Percentiles rank a stretch among this genome's conserved stretches.
Conservation (phyloP, 23 tunicate species). For the Phallusia fumigata region DNA sequence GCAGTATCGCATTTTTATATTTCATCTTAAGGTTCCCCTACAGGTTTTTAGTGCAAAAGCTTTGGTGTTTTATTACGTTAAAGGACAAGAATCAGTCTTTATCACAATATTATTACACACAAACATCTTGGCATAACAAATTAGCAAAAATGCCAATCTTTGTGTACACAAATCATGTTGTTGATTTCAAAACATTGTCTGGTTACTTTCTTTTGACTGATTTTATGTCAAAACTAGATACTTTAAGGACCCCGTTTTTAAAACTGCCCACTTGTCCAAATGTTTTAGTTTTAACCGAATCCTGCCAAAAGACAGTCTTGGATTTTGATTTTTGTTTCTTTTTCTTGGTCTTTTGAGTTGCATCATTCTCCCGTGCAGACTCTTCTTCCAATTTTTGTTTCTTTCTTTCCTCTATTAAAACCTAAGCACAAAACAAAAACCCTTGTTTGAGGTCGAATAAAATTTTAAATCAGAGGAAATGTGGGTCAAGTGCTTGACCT, state of each 20-base stretch:
- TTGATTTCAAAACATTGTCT: too few relatives aligned
- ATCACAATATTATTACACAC: too few relatives aligned
- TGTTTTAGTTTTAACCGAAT: constrained; percentile 1
- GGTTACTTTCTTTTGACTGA: background rate
- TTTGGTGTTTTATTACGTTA: too few relatives aligned
- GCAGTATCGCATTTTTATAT: too few relatives aligned
- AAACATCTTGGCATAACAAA: background rate
- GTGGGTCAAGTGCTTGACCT: too few relatives aligned
- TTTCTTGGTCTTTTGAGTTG: constrained; percentile 8
- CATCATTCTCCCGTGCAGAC: background rate
- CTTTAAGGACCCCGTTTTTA: constrained; percentile 42
- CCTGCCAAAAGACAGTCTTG: constrained; percentile 30
- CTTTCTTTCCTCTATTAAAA: constrained; percentile 23
- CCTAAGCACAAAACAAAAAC: background rate
- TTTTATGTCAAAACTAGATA: constrained; percentile 18
- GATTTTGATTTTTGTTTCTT: background rate
- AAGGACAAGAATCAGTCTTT: too few relatives aligned
- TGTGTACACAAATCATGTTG: too few relatives aligned
- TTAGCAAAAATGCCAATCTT: too few relatives aligned
- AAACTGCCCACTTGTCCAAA: constrained; percentile 42
- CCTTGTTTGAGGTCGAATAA: too few relatives aligned
- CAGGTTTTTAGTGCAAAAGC: too few relatives aligned
- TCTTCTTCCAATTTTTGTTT: constrained; percentile 1
- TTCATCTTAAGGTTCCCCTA: too few relatives aligned
- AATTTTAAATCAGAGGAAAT: too few relatives aligned